Conservation (phyloP, 1,140 invertebrate genomes). For the Agrilus planipennis region DNA sequence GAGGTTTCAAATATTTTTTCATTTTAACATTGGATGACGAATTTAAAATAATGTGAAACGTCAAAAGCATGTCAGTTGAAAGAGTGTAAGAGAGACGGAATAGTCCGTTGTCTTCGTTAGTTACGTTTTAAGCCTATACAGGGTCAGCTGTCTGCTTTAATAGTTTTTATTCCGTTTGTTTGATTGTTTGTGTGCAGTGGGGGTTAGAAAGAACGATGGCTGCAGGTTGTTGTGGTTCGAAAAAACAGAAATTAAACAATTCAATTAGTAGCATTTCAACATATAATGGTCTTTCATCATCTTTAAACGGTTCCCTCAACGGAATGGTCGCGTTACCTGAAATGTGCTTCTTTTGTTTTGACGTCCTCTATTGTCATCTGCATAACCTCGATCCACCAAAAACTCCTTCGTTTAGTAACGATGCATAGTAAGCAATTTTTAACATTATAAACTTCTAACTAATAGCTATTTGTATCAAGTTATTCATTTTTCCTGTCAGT, state of each 20-base stretch:
- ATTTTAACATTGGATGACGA: no score
- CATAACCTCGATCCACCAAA: constrained; percentile 85
- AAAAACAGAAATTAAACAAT: constrained; percentile 80
- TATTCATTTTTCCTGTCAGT: no score
- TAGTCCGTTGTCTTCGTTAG: no score
- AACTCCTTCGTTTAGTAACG: constrained; percentile 83
- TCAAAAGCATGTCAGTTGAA: no score
- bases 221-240: constrained; percentile 76
- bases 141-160: no score
- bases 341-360: constrained; percentile 98
- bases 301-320: constrained; percentile 28
- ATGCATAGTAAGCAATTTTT: constrained; percentile 70
- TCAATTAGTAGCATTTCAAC: constrained; percentile 37
- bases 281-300: constrained; percentile 37
- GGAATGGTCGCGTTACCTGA: constrained; percentile 74
- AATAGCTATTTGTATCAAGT: no score
- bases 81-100: no score
- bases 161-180: no score
- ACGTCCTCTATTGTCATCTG: constrained; percentile 88
- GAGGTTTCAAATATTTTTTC: no score
- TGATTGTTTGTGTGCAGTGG: no score
- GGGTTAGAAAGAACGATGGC: constrained; percentile 51
- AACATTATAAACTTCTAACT: neutral
- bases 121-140: no score
- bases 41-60: no score